These are phyloP conservation scores for Agrilus planipennis DNA, from an alignment of 1,140 invertebrate genomes.

Conservation along the genomic window DNA sequence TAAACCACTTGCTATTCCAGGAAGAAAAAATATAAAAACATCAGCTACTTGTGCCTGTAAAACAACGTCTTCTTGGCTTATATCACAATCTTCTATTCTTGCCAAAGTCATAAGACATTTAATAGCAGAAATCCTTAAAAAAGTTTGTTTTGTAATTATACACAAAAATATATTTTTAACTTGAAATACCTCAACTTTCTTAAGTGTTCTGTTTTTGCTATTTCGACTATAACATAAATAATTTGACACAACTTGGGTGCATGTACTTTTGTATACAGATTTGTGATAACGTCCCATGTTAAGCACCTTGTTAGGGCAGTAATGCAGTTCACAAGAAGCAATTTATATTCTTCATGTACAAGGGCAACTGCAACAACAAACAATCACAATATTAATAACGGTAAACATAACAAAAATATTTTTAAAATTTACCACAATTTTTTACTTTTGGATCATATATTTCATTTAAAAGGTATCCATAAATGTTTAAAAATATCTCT, in stretches of 20 bases:
- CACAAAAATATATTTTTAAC: slow-evolving; percentile 8
- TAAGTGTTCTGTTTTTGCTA: slow-evolving; percentile 46
- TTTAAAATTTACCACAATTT: slow-evolving; percentile 32
- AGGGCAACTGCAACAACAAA: slow-evolving; percentile 30
- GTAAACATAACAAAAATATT: slow-evolving; percentile 18
- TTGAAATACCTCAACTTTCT: slow-evolving; percentile 40
- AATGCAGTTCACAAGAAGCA: slow-evolving; percentile 41
- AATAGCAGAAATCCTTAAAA: slow-evolving; percentile 34
- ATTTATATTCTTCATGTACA: slow-evolving; percentile 47
- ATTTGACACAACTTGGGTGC: slow-evolving; percentile 43
- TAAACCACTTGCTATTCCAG: slow-evolving; percentile 45
- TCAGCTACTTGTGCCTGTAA: slow-evolving; percentile 39
- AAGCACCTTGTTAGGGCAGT: slow-evolving; percentile 37
- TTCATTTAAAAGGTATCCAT: slow-evolving; percentile 32
- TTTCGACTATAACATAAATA: slow-evolving; percentile 42
- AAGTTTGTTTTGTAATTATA: slow-evolving; percentile 9
- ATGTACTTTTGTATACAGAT: slow-evolving; percentile 39
- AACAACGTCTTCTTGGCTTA: slow-evolving; percentile 30
- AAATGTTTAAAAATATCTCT: slow-evolving; percentile 23
- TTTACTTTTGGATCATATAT: slow-evolving; percentile 38
- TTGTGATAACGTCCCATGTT: slow-evolving; percentile 34
- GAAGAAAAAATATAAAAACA: slow-evolving; percentile 47
- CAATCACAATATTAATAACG: slow-evolving; percentile 30
- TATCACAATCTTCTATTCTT: slow-evolving; percentile 37
- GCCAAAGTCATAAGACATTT: slow-evolving; percentile 44